phyloP scores from a whole-genome alignment of 2,797 vertebrate genomes.

The Chloroceryle inda region DNA sequence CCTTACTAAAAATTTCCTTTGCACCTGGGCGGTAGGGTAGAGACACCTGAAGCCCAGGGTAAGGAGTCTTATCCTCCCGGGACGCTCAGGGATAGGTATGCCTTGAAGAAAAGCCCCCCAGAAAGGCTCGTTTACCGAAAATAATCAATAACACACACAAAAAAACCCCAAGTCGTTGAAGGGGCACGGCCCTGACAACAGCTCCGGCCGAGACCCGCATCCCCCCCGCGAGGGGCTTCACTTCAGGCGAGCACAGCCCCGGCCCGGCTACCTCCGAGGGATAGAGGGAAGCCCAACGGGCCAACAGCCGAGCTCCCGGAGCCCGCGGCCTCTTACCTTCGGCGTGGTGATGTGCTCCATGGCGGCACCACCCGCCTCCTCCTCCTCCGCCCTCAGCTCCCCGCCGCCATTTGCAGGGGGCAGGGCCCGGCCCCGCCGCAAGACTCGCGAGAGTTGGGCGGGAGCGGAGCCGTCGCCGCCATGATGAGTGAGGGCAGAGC shows the following conservation, averaged over 20 bases:
- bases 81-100: accelerated
- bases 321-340: slow-evolving; percentile 66
- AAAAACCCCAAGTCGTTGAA: accelerated
- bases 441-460: not conserved
- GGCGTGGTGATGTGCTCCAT: slow-evolving; percentile 84
- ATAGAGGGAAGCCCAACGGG: too few species aligned
- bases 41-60: accelerated
- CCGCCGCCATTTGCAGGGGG: not conserved
- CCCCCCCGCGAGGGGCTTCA: not conserved
- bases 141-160: not conserved
- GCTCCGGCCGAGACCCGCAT: not conserved
- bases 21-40: accelerated
- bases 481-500: slow-evolving; percentile 28
- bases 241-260: not conserved
- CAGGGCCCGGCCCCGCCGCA: not conserved
- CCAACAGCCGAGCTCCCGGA: accelerated
- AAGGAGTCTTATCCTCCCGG: not conserved
- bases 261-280: accelerated
- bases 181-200: too few species aligned
- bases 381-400: not conserved
- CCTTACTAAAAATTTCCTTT: not conserved
- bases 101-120: not conserved
- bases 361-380: not conserved
- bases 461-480: not conserved
- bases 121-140: accelerated